Evolutionary conservation across 2,113 vertebrate species (phyloP), one percentile per base, ranked within the genome.

Genomic region (Natator depressus): DNA sequence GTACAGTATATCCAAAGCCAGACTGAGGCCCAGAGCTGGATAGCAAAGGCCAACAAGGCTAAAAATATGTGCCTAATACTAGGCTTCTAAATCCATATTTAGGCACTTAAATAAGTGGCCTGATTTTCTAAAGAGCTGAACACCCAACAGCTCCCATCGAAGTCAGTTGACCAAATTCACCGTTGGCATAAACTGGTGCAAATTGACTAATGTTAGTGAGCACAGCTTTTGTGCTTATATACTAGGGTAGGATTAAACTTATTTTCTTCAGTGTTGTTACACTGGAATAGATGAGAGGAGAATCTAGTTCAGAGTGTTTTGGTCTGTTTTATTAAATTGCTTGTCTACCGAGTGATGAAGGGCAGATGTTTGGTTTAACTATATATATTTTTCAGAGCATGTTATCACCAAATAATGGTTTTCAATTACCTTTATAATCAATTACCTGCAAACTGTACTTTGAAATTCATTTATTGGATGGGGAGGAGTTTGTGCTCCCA

Each of bases 341-440:
- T 35, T 84, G 3, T 2, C 81, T 19, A 2, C 57, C 87, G 19
- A 88, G 57, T 35, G 65, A 16, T 8, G 59, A 17, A 8, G 59
- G 10, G 2, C 84, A 4, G 8, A 5, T 27, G 87, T 16, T 59
- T 62, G 59, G 31, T 6, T 2, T 4, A 22, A 75, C n/a, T 22
- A 42, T 75, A 20, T 11, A 82, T 31, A 88, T 91, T 79, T 82
- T 47, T 54, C 5, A 47, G 22, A 75, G 3, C 2, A 1, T 76
- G 8, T 90, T 88, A 95, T 57, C 92, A 29, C 20, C 69, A 87
- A 35, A 80, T 93, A 16, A 72, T 47, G 51, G 8, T 86, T 85
- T 22, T 82, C 2, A 46, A 50, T 90, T 90, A 86, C 55, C 49
- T 22, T 49, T 53, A 20, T 38, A 80, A 17, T 62, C 88, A 93